Percentiles rank a stretch among this genome's conserved stretches.
Conservation (phyloP, 2,888 invertebrate species). For the Argyresthia albistria region DNA sequence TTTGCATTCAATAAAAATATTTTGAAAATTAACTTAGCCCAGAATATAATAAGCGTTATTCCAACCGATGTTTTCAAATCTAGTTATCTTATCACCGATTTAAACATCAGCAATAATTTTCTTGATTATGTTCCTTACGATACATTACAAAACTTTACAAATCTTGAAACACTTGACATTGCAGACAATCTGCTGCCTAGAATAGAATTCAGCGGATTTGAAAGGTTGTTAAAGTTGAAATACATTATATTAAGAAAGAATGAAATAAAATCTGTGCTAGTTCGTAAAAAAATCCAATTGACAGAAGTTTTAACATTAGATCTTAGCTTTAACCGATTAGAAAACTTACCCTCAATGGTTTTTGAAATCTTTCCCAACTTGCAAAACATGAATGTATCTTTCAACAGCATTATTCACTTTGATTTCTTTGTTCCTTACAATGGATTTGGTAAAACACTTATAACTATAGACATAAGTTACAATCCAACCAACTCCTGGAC, state of each 20-base stretch:
- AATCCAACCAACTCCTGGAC: slow-evolving; percentile 52
- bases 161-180: slow-evolving; percentile 79
- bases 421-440: slow-evolving; percentile 45
- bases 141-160: slow-evolving; percentile 80
- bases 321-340: slow-evolving; percentile 51
- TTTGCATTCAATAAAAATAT: slow-evolving; percentile 84
- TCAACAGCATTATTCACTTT: slow-evolving; percentile 50
- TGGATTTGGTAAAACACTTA: slow-evolving; percentile 35
- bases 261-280: slow-evolving; percentile 48
- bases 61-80: slow-evolving; percentile 78
- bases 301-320: slow-evolving; percentile 46
- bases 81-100: slow-evolving; percentile 80
- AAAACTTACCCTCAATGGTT: slow-evolving; percentile 38
- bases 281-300: slow-evolving; percentile 44
- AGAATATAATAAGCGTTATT: slow-evolving; percentile 78
- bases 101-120: slow-evolving; percentile 81
- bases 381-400: slow-evolving; percentile 53
- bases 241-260: slow-evolving; percentile 52
- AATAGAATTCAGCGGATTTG: slow-evolving; percentile 76
- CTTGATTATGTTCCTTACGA: slow-evolving; percentile 85
- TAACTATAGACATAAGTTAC: slow-evolving; percentile 57
- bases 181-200: slow-evolving; percentile 78
- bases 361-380: slow-evolving; percentile 58
- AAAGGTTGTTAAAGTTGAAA: slow-evolving; percentile 46
- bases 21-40: slow-evolving; percentile 79